A percentile compares a stretch with the other conserved stretches of the same genome.
Evolutionary conservation across 2,888 invertebrate genomes (phyloP).

Genomic region (Thereva nobilitata): DNA sequence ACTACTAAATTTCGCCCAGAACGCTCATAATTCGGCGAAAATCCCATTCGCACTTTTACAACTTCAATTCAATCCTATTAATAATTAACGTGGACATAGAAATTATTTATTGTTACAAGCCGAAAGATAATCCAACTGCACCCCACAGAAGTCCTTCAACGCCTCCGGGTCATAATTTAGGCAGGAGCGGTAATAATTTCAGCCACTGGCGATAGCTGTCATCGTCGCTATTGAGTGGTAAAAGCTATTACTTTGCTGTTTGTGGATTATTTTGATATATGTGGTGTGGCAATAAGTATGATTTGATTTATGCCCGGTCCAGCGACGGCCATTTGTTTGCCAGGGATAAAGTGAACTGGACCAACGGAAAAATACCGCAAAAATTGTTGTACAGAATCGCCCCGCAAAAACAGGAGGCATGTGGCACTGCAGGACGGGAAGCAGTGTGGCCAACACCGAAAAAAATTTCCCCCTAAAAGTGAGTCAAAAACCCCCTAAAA

Average conservation of each 20-base stretch:
- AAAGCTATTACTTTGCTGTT: conserved; percentile 42
- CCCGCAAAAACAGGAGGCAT: no score
- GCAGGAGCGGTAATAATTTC: conserved; percentile 36
- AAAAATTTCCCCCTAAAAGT: no score
- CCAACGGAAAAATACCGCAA: not conserved
- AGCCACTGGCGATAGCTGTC: conserved; percentile 40
- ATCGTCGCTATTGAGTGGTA: conserved; percentile 41
- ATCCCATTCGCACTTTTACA: no score
- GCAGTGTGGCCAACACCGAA: no score
- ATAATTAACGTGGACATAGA: no score
- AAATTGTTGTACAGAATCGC: no score
- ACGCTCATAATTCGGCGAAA: no score
- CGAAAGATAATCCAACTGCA: not conserved
- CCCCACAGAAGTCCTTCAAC: conserved; percentile 24
- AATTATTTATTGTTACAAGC: no score
- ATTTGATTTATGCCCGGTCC: conserved; percentile 39
- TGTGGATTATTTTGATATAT: conserved; percentile 42
- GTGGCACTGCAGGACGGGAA: not conserved
- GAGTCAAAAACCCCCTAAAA: no score
- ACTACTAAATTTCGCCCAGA: no score
- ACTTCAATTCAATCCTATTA: no score
- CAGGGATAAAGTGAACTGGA: conserved; percentile 24
- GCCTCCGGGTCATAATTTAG: conserved; percentile 37
- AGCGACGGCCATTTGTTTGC: not conserved
- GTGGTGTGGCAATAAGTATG: conserved; percentile 40